These are phyloP conservation scores for Lysiphlebus fabarum DNA, from an alignment of 1,140 invertebrate species.

Conservation along the genomic window DNA sequence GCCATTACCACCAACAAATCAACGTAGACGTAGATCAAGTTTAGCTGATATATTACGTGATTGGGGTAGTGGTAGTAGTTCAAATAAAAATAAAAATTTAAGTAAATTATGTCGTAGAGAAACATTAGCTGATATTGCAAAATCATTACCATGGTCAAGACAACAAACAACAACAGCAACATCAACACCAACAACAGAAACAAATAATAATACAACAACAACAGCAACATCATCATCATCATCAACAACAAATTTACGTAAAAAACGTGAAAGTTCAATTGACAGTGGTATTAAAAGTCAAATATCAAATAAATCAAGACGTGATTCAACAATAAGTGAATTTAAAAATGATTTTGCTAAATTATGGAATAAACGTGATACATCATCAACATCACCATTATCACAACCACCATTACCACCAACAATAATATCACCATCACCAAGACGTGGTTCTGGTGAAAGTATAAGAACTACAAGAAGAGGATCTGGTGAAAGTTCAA, in stretches of 20 bases:
- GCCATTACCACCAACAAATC: conserved; percentile 60
- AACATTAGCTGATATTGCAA: conserved; percentile 76
- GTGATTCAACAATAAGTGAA: conserved; percentile 69
- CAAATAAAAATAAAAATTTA: conserved; percentile 60
- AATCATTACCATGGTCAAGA: conserved; percentile 67
- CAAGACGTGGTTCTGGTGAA: conserved; percentile 49
- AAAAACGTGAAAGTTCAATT: conserved; percentile 75
- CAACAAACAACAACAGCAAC: conserved; percentile 59
- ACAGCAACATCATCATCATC: too few relatives aligned
- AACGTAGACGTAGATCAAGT: conserved; percentile 74
- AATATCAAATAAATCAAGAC: conserved; percentile 62
- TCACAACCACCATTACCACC: conserved; percentile 49
- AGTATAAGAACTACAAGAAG: conserved; percentile 51
- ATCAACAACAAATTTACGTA: conserved; percentile 54
- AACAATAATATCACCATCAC: conserved; percentile 48
- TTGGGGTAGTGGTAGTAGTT: conserved; percentile 73
- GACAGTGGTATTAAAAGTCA: conserved; percentile 78
- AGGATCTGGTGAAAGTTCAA: conserved; percentile 64
- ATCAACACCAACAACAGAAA: conserved; percentile 52
- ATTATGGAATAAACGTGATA: conserved; percentile 59
- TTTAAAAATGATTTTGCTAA: conserved; percentile 69
- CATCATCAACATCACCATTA: conserved; percentile 42
- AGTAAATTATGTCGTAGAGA: conserved; percentile 75
- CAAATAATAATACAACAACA: conserved; percentile 18
- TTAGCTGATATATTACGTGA: conserved; percentile 81